Percentiles rank a stretch among this genome's conserved stretches.
Evolutionary conservation across 2,113 vertebrate genomes (phyloP).

Genomic region (human (Homo sapiens)): DNA sequence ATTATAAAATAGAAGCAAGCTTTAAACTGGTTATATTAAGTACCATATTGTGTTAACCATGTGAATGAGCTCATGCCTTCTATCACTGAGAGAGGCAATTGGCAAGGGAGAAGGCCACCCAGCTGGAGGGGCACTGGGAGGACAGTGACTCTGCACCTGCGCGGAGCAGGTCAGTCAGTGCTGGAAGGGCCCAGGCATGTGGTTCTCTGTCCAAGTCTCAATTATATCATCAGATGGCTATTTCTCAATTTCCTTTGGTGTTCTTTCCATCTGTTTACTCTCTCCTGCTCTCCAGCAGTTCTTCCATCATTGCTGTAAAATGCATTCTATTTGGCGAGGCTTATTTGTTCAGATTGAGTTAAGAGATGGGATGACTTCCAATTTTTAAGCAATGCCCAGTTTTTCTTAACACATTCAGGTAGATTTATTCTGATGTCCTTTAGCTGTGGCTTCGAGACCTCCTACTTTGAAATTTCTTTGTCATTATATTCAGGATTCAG

Average conservation of each 20-base stretch:
- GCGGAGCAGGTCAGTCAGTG: slow-evolving; percentile 21
- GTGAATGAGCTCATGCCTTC: not conserved
- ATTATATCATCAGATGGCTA: slow-evolving; percentile 51
- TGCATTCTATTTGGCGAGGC: not conserved
- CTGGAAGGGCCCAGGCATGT: not conserved
- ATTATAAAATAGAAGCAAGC: not conserved
- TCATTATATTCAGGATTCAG: not conserved
- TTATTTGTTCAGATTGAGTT: slow-evolving; percentile 42
- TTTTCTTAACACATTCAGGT: slow-evolving; percentile 44
- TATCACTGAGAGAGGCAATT: not conserved
- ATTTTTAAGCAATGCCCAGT: not conserved
- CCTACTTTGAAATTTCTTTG: slow-evolving; percentile 56
- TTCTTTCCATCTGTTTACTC: slow-evolving; percentile 53
- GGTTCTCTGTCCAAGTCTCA: slow-evolving; percentile 35
- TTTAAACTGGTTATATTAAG: not conserved
- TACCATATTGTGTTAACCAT: not conserved
- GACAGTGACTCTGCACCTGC: slow-evolving; percentile 19
- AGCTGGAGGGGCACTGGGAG: slow-evolving; percentile 15
- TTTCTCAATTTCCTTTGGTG: slow-evolving; percentile 54
- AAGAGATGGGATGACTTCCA: slow-evolving; percentile 45
- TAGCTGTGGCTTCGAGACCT: not conserved
- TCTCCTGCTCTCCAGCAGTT: not conserved
- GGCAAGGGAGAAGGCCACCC: slow-evolving; percentile 9
- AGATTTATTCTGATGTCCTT: not conserved
- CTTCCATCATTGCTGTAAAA: slow-evolving; percentile 48